Conservation (phyloP, 1,140 invertebrate species). For the Drosophila orosa region DNA sequence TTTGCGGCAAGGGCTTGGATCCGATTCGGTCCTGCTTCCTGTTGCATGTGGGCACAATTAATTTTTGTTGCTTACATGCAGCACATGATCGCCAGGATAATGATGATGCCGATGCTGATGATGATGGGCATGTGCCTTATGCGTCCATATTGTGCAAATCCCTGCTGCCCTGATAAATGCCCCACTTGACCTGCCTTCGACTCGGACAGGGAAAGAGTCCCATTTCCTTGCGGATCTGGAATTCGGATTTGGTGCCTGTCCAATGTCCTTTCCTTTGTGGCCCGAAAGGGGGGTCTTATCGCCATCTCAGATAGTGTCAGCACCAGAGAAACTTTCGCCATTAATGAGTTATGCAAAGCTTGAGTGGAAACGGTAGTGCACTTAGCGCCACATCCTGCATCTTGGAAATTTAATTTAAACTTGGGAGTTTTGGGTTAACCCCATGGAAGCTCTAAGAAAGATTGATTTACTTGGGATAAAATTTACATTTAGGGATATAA, state of each 20-base stretch:
- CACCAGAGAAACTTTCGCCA: slow-evolving; percentile 46
- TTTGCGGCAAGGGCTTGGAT: slow-evolving; percentile 36
- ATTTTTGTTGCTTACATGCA: slow-evolving; percentile 59
- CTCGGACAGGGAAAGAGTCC: too few species aligned
- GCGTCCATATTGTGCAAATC: slow-evolving; percentile 43
- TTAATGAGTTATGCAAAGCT: slow-evolving; percentile 51
- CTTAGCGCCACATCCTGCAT: slow-evolving; percentile 43
- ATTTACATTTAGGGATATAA: not conserved
- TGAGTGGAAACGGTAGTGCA: slow-evolving; percentile 22
- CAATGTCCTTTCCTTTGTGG: slow-evolving; percentile 17
- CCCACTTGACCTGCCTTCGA: slow-evolving; percentile 21
- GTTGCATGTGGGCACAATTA: slow-evolving; percentile 73
- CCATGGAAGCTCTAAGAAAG: not conserved
- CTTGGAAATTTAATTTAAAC: slow-evolving; percentile 52
- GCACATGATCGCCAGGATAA: slow-evolving; percentile 38
- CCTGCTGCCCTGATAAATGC: slow-evolving; percentile 39
- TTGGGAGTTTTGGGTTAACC: slow-evolving; percentile 22
- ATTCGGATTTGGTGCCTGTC: slow-evolving; percentile 3
- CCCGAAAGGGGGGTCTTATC: slow-evolving; percentile 23
- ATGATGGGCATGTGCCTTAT: slow-evolving; percentile 33
- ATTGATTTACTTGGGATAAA: slow-evolving; percentile 1
- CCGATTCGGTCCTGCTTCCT: slow-evolving; percentile 49
- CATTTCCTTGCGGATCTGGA: not conserved
- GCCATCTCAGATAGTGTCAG: slow-evolving; percentile 38
- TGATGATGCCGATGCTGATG: slow-evolving; percentile 43